A percentile compares a stretch with the other conserved stretches of the same genome.
Evolutionary conservation across 2,888 invertebrate genomes (phyloP).

Genomic region (Rhogogaster chlorosoma): DNA sequence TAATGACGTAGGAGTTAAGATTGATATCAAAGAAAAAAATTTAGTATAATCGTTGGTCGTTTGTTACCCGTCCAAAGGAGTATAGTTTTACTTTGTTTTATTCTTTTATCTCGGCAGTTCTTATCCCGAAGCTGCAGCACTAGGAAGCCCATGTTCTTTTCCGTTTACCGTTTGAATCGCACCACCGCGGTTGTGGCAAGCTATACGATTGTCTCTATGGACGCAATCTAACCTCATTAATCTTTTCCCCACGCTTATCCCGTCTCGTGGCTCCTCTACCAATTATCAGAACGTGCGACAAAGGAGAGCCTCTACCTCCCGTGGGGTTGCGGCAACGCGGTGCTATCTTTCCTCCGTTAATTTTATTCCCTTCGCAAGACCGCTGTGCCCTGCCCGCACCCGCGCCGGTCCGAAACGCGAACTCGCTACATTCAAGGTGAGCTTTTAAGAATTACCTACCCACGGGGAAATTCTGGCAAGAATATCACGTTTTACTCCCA

Average conservation of each 20-base stretch:
- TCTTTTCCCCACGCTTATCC: conserved; percentile 48
- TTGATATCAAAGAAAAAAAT: conserved; percentile 2
- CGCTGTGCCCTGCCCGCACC: neutral
- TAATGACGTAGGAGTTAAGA: neutral
- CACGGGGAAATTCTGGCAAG: conserved; percentile 17
- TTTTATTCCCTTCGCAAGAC: conserved; percentile 34
- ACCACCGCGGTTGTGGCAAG: conserved; percentile 24
- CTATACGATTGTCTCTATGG: conserved; percentile 44
- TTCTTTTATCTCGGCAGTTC: conserved; percentile 36
- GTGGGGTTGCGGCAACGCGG: conserved; percentile 34
- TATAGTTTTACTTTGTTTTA: conserved; percentile 1
- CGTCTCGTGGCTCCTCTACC: conserved; percentile 42
- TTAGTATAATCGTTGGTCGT: conserved; percentile 12
- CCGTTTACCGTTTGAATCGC: conserved; percentile 46
- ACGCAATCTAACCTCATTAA: conserved; percentile 47
- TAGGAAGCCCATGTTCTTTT: conserved; percentile 43
- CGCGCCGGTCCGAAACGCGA: conserved; percentile 1
- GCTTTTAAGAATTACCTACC: conserved; percentile 27
- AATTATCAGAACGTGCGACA: conserved; percentile 49
- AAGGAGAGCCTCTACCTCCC: conserved; percentile 46
- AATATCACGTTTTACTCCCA: conserved; percentile 26
- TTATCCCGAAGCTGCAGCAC: conserved; percentile 40
- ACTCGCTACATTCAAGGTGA: conserved; percentile 16
- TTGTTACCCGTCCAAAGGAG: conserved; percentile 21
- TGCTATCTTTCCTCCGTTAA: conserved; percentile 43